Base-by-base conservation (phyloP, 2,888 invertebrate species). In the Sipha maydis region DNA sequence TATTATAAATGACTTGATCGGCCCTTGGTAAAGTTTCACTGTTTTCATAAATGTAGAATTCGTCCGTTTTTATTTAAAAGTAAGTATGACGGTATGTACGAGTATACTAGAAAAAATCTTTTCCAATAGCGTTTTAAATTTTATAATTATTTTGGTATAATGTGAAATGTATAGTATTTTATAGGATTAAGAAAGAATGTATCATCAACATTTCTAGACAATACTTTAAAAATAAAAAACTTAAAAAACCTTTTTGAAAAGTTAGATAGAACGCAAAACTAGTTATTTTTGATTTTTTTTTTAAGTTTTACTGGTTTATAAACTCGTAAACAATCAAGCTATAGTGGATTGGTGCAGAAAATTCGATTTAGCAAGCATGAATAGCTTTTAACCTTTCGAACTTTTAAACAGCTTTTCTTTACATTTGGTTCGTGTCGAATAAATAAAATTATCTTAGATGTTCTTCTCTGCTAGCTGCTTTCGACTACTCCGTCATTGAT, bases 341-440 rank as follows among this genome's bases (percentile, higher is more conserved):
- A 78, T 78, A 69, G 34, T 69, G 78, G 77, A 25, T 54, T 19
- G 77, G 69, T 69, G 85, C 85, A 48, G 67, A 78, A 85, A 85
- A 85, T 85, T n/a, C 69, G 85, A 69, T 78, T 85, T 78, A 69
- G 48, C 54, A 69, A 61, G 84, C 84, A 76, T 84, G 84, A 85
- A 77, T 77, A 77, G n/a, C 41, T 69, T 77, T 85, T 77, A 85
- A 85, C 85, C 85, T 85, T 48, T 77, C 67, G 77, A 85, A 85
- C 85, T 77, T 77, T 77, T 84, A 84, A 76, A 41, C 41, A 61
- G 67, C 31, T 78, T 78, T 85, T 78, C 77, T 77, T 85, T 85
- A 48, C 69, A 76, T 61, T 76, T 48, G 67, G n/a, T 67, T 69
- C 69, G 69, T 48, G 41, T 69, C 34, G 69, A 69, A 78, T 85